These are phyloP conservation scores for Sarcophilus harrisii DNA, from an alignment of 2,797 vertebrate genomes.

Conservation along the genomic window DNA sequence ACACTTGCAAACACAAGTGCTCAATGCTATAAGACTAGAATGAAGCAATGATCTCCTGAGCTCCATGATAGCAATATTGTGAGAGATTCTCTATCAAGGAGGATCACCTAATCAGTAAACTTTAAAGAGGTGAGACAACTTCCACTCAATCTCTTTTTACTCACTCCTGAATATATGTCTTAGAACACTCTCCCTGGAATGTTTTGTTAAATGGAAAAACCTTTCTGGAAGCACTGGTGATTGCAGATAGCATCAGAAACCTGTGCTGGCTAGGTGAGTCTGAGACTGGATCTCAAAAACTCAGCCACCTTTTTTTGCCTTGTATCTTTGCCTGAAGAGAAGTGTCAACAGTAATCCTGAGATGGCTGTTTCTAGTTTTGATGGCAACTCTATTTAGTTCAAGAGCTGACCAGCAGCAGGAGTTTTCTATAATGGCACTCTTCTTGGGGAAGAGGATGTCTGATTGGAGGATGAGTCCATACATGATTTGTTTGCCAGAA, in stretches of 20 bases:
- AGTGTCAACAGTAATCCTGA: not conserved
- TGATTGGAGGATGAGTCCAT: not conserved
- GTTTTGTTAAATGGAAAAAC: not conserved
- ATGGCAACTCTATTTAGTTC: not conserved
- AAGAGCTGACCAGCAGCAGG: not conserved
- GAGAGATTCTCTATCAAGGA: not conserved
- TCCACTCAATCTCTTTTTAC: not conserved
- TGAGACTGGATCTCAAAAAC: not conserved
- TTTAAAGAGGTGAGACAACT: not conserved
- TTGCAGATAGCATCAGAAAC: not conserved
- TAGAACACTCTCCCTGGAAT: not conserved
- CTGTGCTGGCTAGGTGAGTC: not conserved
- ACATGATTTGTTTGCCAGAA: not conserved
- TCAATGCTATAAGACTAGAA: not conserved
- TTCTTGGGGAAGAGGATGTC: not conserved
- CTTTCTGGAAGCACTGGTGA: not conserved
- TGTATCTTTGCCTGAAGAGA: not conserved
- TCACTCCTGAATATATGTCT: not conserved
- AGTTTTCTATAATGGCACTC: not conserved
- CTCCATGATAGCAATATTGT: not conserved
- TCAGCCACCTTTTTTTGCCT: not conserved
- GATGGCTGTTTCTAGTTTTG: not conserved
- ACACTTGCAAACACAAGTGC: not conserved
- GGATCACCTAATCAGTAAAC: not conserved
- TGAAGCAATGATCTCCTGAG: not conserved